Evolutionary conservation across 2,113 vertebrate genomes (phyloP).

Genomic region (Chaenogobius annularis): DNA sequence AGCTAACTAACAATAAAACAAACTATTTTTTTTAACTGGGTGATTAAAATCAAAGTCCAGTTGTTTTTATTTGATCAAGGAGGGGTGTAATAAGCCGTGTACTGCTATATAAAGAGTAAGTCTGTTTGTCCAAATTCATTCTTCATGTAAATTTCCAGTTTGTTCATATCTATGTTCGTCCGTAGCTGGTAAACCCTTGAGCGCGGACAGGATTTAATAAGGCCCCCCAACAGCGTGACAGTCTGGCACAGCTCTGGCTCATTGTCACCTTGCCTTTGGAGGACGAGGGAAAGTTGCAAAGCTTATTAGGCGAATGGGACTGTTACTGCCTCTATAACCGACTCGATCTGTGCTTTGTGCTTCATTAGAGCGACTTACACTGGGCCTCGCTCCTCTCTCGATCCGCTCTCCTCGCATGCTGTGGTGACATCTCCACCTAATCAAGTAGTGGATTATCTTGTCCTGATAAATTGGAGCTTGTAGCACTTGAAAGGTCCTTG

Average conservation of each 20-base stretch:
- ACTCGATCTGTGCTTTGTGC: constrained; percentile 51
- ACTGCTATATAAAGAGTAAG: no score
- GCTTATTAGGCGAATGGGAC: constrained; percentile 66
- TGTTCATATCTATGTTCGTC: constrained; percentile 15
- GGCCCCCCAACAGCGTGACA: constrained; percentile 60
- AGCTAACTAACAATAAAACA: no score
- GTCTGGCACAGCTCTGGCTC: constrained; percentile 57
- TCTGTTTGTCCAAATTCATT: constrained; percentile 16
- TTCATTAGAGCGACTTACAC: constrained; percentile 65
- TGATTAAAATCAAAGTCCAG: no score
- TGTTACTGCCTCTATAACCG: constrained; percentile 42
- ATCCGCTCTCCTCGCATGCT: constrained; percentile 37
- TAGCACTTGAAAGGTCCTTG: constrained; percentile 75
- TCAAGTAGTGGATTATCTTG: constrained; percentile 81
- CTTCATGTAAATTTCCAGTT: constrained; percentile 47
- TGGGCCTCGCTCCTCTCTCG: constrained; percentile 33
- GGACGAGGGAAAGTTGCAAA: constrained; percentile 71
- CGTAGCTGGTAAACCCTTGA: constrained; percentile 48
- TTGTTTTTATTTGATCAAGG: no score
- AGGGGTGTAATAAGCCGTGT: no score
- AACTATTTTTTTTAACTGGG: no score
- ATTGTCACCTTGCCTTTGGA: constrained; percentile 77
- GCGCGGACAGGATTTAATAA: constrained; percentile 68
- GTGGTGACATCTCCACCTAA: constrained; percentile 78
- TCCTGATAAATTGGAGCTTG: constrained; percentile 81